Evolutionary conservation across 2,113 vertebrate species (phyloP).

Genomic region (Eupsittula cactorum): DNA sequence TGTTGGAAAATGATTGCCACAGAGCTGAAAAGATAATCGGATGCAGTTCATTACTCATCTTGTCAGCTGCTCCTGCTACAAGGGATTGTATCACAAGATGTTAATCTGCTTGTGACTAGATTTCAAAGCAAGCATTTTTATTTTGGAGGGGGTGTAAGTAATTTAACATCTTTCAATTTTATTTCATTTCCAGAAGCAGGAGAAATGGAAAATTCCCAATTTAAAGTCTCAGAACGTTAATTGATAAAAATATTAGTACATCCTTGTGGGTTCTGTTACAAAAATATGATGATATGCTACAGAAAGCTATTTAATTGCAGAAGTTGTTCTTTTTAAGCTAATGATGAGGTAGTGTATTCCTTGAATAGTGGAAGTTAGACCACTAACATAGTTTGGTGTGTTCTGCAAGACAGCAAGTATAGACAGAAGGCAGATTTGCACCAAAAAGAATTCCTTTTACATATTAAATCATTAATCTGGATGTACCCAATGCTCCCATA

Average conservation of each 20-base stretch:
- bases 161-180: slow-evolving; percentile 38
- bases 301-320: slow-evolving; percentile 16
- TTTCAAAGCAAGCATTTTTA: slow-evolving; percentile 63
- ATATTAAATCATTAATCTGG: neutral
- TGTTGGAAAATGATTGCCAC: slow-evolving; percentile 62
- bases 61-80: slow-evolving; percentile 67
- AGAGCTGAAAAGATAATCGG: slow-evolving; percentile 70
- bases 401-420: neutral
- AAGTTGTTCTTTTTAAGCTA: slow-evolving; percentile 10
- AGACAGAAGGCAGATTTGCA: neutral
- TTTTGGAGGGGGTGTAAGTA: slow-evolving; percentile 33
- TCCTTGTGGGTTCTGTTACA: slow-evolving; percentile 13
- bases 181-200: slow-evolving; percentile 30
- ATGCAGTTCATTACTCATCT: slow-evolving; percentile 72
- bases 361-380: neutral
- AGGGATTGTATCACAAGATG: slow-evolving; percentile 68
- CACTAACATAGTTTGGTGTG: neutral
- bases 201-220: slow-evolving; percentile 41
- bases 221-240: slow-evolving; percentile 34
- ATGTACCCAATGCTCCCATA: neutral
- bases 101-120: slow-evolving; percentile 69
- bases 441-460: neutral
- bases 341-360: neutral
- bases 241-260: slow-evolving; percentile 50
- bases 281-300: neutral